A percentile compares a stretch with the other conserved stretches of the same genome.
These are phyloP conservation scores for Montipora capricornis DNA, from an alignment of 64 coral and sea anemone genomes.

Conservation along the genomic window DNA sequence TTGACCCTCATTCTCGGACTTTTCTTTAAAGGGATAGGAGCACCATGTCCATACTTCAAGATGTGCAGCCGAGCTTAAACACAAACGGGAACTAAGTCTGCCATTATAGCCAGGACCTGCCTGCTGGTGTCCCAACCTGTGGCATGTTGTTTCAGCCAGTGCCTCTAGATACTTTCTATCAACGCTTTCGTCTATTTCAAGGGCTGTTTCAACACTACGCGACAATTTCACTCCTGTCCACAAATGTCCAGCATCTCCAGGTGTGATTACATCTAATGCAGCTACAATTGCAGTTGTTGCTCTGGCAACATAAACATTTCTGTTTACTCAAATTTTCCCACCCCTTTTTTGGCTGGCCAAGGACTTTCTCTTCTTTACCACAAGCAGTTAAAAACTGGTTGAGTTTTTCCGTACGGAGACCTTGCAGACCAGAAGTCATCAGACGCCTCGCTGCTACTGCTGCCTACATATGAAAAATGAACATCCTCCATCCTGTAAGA, in stretches of 20 bases:
- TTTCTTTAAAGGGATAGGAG: slow-evolving; percentile 22
- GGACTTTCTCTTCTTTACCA: slow-evolving; percentile 14
- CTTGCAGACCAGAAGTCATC: slow-evolving; percentile 24
- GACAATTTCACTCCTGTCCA: slow-evolving; percentile 40
- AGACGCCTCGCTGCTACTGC: slow-evolving; percentile 57
- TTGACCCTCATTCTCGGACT: slow-evolving; percentile 35
- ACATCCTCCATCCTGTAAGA: slow-evolving; percentile 17
- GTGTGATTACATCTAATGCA: slow-evolving; percentile 36
- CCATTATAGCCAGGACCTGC: slow-evolving; percentile 46
- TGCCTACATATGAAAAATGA: slow-evolving; percentile 29
- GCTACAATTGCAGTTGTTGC: slow-evolving; percentile 31
- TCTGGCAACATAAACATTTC: not conserved
- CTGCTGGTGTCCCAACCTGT: slow-evolving; percentile 51
- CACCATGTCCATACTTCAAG: slow-evolving; percentile 27
- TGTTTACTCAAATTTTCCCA: slow-evolving; percentile 37
- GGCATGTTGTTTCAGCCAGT: slow-evolving; percentile 36
- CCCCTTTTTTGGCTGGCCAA: slow-evolving; percentile 40
- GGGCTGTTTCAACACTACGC: slow-evolving; percentile 19
- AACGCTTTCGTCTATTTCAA: not conserved
- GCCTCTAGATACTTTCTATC: slow-evolving; percentile 48
- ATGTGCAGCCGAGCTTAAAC: slow-evolving; percentile 23
- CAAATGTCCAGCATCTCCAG: slow-evolving; percentile 46
- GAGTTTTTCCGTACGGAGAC: too few species aligned
- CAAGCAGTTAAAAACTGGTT: slow-evolving; percentile 48
- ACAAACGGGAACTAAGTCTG: slow-evolving; percentile 20